Evolutionary conservation across 1,140 invertebrate species (phyloP).

Genomic region (Apis florea): DNA sequence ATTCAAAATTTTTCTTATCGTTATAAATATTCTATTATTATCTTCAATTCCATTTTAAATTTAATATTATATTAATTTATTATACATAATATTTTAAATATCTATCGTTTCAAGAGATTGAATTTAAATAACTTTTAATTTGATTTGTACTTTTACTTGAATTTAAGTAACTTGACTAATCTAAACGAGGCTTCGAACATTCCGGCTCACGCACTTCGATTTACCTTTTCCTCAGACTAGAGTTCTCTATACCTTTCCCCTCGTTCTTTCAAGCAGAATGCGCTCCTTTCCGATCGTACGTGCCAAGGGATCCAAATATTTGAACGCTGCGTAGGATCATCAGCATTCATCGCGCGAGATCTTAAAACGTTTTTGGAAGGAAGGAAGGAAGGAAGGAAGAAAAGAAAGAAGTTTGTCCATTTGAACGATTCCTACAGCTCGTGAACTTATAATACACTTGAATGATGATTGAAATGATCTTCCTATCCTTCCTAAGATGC

Average conservation of each 20-base stretch:
- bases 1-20: no score
- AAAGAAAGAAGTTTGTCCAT: conserved; percentile 8
- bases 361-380: conserved; percentile 42
- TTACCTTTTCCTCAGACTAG: neutral
- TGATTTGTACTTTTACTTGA: no score
- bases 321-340: conserved; percentile 27
- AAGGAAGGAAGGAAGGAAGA: neutral
- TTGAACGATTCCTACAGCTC: conserved; percentile 38
- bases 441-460: conserved; percentile 48
- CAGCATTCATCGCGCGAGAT: conserved; percentile 16
- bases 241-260: neutral
- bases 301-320: conserved; percentile 29
- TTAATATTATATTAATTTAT: no score
- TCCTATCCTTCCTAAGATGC: conserved; percentile 11
- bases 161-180: no score
- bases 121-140: no score
- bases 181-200: neutral
- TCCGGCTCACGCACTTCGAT: conserved; percentile 4
- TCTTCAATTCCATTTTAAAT: no score
- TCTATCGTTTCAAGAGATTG: no score
- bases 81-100: no score
- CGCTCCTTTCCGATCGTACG: conserved; percentile 14
- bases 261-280: neutral
- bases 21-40: no score
- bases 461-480: conserved; percentile 21